Evolutionary conservation across 2,113 vertebrate species (phyloP), one percentile per base, ranked within the genome.

Genomic region (Colinus virginianus): DNA sequence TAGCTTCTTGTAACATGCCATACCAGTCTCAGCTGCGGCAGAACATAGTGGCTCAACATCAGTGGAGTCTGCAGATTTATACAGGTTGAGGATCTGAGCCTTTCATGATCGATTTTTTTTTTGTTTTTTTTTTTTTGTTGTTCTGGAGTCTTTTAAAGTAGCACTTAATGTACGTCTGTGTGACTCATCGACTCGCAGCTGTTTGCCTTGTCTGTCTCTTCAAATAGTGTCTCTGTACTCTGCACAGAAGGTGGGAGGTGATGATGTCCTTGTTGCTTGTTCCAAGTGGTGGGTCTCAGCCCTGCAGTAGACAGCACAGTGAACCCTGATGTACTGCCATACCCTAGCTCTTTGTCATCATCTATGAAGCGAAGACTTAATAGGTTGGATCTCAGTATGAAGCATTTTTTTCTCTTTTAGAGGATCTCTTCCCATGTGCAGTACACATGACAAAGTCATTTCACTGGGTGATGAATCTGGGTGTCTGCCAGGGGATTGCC

Each of bases 111-210:
- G 78, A 17, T 15, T 82, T 43, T 56, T 15, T 83, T 43, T 56
- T 71, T n/a, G n/a, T 15, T 83, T 43, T 56, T 71, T 15, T 82
- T 43, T 56, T 15, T 83, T 43, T 56, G 68, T 84, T 75, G 40
- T 84, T 89, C 75, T 77, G 67, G 48, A 72, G 40, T 58, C 59
- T 79, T 89, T 72, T 76, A 43, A 76, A 94, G 78, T 69, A 84
- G 49, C 59, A 87, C 75, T 38, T 76, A 58, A 51, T 64, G 43
- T 62, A 78, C 1, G 36, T 76, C 53, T 28, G 13, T 2, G 9
- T 95, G 94, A 96, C 75, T 95, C 96, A 95, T 19, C 1, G 0
- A 40, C 91, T 91, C 6, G 5, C 90, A 94, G 78, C 87, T 91
- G 62, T 61, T 78, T 5, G 4, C 81, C 36, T 84, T 81, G 78